A percentile compares a stretch with the other conserved stretches of the same genome.
phyloP scores from a whole-genome alignment of 92 coral and sea anemone genomes.

The Palythoa heliodiscus region DNA sequence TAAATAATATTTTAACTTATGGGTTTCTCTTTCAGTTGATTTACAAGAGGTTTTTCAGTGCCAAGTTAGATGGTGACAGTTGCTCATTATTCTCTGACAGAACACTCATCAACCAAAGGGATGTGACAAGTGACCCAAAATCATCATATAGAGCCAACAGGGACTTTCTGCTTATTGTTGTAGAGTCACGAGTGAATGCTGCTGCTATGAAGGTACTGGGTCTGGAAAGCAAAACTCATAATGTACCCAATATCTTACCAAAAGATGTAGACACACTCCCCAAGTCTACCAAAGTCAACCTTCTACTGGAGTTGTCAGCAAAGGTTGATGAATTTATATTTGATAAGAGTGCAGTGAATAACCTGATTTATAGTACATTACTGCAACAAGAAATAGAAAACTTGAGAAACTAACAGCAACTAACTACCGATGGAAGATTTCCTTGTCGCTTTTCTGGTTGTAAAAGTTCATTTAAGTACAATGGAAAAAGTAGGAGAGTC shows the following conservation, averaged over 20 bases:
- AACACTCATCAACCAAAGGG: slow-evolving; percentile 43
- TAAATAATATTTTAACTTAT: too few species aligned
- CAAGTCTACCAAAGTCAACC: not conserved
- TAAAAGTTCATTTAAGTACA: slow-evolving; percentile 59
- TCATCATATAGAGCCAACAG: slow-evolving; percentile 44
- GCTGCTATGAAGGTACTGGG: slow-evolving; percentile 40
- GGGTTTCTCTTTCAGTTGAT: slow-evolving; percentile 18
- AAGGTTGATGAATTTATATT: slow-evolving; percentile 32
- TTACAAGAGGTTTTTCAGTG: slow-evolving; percentile 27
- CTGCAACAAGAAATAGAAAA: slow-evolving; percentile 57
- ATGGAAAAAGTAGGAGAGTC: slow-evolving; percentile 61
- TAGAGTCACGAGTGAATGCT: slow-evolving; percentile 45
- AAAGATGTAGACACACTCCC: not conserved
- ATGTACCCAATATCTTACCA: not conserved
- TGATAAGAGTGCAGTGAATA: not conserved
- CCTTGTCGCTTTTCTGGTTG: slow-evolving; percentile 70
- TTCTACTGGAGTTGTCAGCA: slow-evolving; percentile 36
- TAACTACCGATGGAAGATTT: slow-evolving; percentile 64
- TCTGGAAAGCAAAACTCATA: slow-evolving; percentile 9
- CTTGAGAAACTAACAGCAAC: slow-evolving; percentile 45
- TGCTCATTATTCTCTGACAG: slow-evolving; percentile 48
- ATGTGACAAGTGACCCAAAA: slow-evolving; percentile 41
- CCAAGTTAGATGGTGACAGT: slow-evolving; percentile 28
- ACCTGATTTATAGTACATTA: slow-evolving; percentile 29
- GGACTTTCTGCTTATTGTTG: slow-evolving; percentile 37